phyloP scores from a whole-genome alignment of 2,113 vertebrate species.

The Lepisosteus oculatus region DNA sequence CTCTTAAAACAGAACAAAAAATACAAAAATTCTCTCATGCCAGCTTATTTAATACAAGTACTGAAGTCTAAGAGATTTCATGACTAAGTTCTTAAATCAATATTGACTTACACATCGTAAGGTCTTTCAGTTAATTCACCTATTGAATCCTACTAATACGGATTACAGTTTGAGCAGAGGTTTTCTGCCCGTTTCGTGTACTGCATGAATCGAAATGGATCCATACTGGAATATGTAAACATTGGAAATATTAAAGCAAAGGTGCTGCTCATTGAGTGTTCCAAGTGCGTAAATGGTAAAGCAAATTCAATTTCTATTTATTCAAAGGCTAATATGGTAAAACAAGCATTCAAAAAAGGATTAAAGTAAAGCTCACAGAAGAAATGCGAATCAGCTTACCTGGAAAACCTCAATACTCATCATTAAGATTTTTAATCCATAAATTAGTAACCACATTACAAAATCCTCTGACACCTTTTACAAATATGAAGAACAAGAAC shows the following conservation, averaged over 20 bases:
- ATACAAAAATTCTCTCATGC: too few species aligned
- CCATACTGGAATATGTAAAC: constrained; percentile 36
- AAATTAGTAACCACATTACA: too few species aligned
- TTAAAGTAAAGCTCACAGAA: too few species aligned
- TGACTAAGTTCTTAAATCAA: constrained; percentile 14
- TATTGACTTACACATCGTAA: constrained; percentile 15
- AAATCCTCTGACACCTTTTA: too few species aligned
- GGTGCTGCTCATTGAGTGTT: constrained; percentile 32
- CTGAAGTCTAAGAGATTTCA: background rate
- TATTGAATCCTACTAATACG: constrained; percentile 10
- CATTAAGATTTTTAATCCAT: too few species aligned
- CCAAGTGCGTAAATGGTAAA: constrained; percentile 29
- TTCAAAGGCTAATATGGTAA: too few species aligned
- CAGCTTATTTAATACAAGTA: background rate
- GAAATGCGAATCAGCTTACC: too few species aligned
- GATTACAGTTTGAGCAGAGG: background rate
- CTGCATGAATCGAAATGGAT: constrained; percentile 13
- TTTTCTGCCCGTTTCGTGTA: background rate
- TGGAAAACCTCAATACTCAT: too few species aligned
- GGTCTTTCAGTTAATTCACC: background rate
- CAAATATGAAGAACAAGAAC: too few species aligned
- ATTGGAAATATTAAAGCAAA: constrained; percentile 38
- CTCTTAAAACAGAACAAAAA: too few species aligned
- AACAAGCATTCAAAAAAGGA: too few species aligned
- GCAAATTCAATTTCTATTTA: too few species aligned